Evolutionary conservation across 64 coral and sea anemone species (phyloP).

Genomic region (Montipora efflorescens): DNA sequence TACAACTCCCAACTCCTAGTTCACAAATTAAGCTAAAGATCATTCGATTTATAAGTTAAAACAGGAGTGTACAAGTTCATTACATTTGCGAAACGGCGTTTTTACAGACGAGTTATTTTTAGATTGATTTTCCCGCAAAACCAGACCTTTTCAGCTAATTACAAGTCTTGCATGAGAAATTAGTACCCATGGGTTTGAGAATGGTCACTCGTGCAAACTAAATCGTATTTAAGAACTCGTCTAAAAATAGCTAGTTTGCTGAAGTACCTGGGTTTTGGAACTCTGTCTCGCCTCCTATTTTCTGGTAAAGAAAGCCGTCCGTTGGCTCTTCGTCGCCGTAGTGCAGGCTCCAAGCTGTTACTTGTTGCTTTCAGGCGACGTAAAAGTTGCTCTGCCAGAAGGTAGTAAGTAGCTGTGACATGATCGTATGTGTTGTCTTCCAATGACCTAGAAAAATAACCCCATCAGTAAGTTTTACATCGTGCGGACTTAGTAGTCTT

Average conservation of each 20-base stretch:
- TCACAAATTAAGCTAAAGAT: no score
- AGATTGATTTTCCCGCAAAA: no score
- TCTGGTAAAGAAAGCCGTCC: conserved; percentile 57
- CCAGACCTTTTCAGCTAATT: no score
- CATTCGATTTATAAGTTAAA: no score
- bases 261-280: conserved; percentile 26
- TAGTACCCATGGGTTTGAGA: no score
- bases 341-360: background rate
- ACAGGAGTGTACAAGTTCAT: no score
- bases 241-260: background rate
- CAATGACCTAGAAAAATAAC: conserved; percentile 66
- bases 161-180: no score
- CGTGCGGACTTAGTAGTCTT: background rate
- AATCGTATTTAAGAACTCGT: no score
- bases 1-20: no score
- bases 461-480: background rate
- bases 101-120: no score
- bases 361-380: conserved; percentile 75
- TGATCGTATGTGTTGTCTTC: conserved; percentile 88
- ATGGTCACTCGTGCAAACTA: no score
- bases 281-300: conserved; percentile 15
- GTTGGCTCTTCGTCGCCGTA: conserved; percentile 31
- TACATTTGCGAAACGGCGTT: no score
- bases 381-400: conserved; percentile 92
- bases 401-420: conserved; percentile 89